Evolutionary conservation across 2,888 invertebrate genomes (phyloP), one percentile per base, ranked within the genome.

Genomic region (Abrostola triplasia): DNA sequence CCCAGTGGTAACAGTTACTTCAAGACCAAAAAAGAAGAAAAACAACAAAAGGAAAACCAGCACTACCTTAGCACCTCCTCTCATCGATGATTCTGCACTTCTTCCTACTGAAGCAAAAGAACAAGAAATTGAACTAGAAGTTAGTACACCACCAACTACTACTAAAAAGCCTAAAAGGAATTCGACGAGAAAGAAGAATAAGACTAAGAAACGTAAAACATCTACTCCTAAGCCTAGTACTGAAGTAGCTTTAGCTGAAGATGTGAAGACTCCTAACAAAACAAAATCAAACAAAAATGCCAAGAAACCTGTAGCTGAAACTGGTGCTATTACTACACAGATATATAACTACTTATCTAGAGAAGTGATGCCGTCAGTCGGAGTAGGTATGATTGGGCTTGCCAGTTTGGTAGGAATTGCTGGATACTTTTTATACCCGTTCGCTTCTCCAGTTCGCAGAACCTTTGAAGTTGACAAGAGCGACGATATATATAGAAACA

Each of bases 321-420:
- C 88, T 52, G 89, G 96, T 60, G 96, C 97, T 0, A 95, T 97
- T 0, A 95, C 96, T 9, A 96, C 97, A 0, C 96, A 97, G 85
- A 96, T 97, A 36, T 97, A 97, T 82, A 97, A 97, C 80, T 97
- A 97, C 80, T 89, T 97, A 47, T 97, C 97, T 4, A 95, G 97
- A 77, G 97, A 97, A 92, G 96, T 97, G 0, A 97, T 97, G 96
- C 97, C 97, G 0, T 97, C 97, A 38, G 97, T 97, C 24, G 97
- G 97, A 0, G 96, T 97, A 0, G 97, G 97, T 77, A 90, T 97
- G 24, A 96, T 97, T 10, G 97, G 97, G 0, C 88, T 97, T 48
- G 96, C 97, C 67, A 95, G 97, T 66, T 95, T 97, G 44, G 96
- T 97, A 2, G 97, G 97, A 2, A 87, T 97, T 41, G 97, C 97